Evolutionary conservation across 2,113 vertebrate species (phyloP).

Genomic region (Anoura caudifer): DNA sequence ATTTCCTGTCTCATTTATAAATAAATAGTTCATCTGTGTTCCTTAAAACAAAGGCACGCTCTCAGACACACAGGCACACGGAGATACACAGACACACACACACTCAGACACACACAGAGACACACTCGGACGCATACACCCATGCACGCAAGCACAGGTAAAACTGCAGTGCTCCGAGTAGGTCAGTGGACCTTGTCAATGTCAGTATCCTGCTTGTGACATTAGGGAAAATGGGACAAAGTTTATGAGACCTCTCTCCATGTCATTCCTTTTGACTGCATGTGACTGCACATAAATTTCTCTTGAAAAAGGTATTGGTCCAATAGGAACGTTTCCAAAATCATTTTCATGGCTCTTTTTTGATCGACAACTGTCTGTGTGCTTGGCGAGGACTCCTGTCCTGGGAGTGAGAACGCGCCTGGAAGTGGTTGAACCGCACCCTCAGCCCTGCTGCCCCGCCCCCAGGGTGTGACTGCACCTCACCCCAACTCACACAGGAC

Average conservation of each 20-base stretch:
- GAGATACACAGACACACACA: not conserved
- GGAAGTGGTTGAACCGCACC: not conserved
- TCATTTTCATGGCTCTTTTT: not conserved
- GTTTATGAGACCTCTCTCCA: not conserved
- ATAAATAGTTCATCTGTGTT: not conserved
- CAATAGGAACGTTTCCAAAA: not conserved
- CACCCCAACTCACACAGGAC: not conserved
- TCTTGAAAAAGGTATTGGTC: not conserved
- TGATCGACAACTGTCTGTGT: not conserved
- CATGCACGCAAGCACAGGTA: not conserved
- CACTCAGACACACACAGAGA: not conserved
- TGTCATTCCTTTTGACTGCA: not conserved
- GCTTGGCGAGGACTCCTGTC: not conserved
- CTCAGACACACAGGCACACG: not conserved
- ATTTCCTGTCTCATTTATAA: not conserved
- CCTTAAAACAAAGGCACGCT: not conserved
- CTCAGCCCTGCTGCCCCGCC: too few relatives aligned
- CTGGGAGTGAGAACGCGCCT: rapidly evolving
- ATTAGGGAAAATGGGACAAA: not conserved
- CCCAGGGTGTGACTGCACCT: rapidly evolving
- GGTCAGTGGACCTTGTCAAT: rapidly evolving
- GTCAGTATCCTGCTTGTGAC: not conserved
- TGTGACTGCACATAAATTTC: not conserved
- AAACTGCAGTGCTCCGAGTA: too few relatives aligned
- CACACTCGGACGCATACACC: not conserved